These are phyloP conservation scores for Microctonus hyperodae DNA, from an alignment of 2,888 invertebrate genomes.

Conservation along the genomic window DNA sequence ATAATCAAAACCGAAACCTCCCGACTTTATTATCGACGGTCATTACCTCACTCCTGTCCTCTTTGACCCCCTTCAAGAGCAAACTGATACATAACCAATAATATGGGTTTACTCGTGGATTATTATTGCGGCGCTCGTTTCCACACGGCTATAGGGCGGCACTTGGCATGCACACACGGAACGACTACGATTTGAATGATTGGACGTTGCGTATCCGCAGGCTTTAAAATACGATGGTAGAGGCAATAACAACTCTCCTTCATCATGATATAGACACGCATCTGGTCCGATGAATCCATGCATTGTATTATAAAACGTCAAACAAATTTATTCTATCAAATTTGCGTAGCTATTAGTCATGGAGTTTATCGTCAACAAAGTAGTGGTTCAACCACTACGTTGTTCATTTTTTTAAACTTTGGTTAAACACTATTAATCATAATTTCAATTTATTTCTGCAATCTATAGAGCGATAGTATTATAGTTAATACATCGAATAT, in stretches of 20 bases:
- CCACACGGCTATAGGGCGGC: slow-evolving; percentile 36
- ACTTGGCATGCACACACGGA: slow-evolving; percentile 12
- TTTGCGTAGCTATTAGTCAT: slow-evolving; percentile 15
- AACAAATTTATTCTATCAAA: slow-evolving; percentile 2
- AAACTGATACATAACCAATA: slow-evolving; percentile 17
- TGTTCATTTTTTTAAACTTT: no score
- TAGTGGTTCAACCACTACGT: background rate
- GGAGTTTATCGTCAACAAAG: background rate
- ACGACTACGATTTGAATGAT: slow-evolving; percentile 56
- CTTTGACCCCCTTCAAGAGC: slow-evolving; percentile 14
- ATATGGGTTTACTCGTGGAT: slow-evolving; percentile 25
- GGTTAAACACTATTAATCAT: no score
- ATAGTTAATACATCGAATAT: slow-evolving; percentile 13
- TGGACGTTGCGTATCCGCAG: slow-evolving; percentile 40
- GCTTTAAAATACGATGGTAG: slow-evolving; percentile 32
- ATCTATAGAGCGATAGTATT: background rate
- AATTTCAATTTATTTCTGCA: background rate
- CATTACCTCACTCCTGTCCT: slow-evolving; percentile 12
- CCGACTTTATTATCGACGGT: slow-evolving; percentile 36
- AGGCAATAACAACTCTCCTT: slow-evolving; percentile 51
- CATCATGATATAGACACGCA: slow-evolving; percentile 43
- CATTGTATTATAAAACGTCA: slow-evolving; percentile 24
- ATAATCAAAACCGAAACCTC: slow-evolving; percentile 40
- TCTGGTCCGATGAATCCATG: slow-evolving; percentile 30
- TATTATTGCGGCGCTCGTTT: slow-evolving; percentile 38